Evolutionary conservation across 1,140 invertebrate genomes (phyloP).

Genomic region (Bombus terrestris): DNA sequence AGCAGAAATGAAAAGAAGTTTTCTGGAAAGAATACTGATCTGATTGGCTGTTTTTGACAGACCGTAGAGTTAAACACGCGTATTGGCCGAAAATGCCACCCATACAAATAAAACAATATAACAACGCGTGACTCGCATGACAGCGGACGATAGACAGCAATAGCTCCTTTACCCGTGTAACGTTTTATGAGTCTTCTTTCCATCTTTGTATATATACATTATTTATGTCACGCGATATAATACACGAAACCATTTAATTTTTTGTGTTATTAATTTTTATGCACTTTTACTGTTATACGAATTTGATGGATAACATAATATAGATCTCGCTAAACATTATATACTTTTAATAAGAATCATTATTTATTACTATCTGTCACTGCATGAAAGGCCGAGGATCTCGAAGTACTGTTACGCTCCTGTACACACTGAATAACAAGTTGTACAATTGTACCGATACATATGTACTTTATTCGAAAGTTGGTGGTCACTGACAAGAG

Average conservation of each 20-base stretch:
- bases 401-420: background rate
- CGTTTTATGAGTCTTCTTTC: too few species aligned
- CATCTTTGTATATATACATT: background rate
- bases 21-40: too few species aligned
- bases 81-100: too few species aligned
- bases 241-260: background rate
- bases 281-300: too few species aligned
- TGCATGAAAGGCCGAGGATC: background rate
- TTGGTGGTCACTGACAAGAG: background rate
- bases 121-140: too few species aligned
- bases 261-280: background rate
- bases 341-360: background rate
- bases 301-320: background rate
- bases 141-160: too few species aligned
- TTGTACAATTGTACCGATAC: background rate
- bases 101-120: too few species aligned
- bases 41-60: too few species aligned
- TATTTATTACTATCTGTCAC: background rate
- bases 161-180: too few species aligned
- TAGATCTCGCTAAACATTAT: background rate
- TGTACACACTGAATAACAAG: background rate
- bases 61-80: too few species aligned
- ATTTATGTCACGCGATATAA: background rate
- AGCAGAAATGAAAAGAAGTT: too few species aligned
- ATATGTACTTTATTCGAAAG: background rate